Evolutionary conservation across 2,888 invertebrate genomes (phyloP).

Genomic region (Epinotia ramella): DNA sequence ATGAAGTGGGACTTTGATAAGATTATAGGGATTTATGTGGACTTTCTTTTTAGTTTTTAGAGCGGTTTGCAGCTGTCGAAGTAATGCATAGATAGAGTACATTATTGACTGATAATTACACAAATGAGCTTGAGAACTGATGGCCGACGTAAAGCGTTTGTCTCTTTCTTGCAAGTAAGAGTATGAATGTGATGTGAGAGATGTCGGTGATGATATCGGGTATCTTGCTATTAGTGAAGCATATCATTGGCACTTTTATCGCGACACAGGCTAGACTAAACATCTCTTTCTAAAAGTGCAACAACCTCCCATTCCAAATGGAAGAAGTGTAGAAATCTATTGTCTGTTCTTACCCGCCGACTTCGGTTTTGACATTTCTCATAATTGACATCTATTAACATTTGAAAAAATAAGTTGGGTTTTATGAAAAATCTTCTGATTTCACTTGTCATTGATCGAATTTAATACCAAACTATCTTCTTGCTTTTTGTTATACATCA

Average conservation of each 20-base stretch:
- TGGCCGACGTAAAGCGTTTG: neutral
- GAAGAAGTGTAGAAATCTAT: neutral
- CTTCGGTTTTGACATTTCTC: no score
- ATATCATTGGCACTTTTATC: neutral
- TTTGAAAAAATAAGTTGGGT: no score
- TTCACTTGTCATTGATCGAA: no score
- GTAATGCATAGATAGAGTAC: neutral
- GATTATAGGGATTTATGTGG: neutral
- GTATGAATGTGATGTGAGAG: neutral
- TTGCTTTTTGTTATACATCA: no score
- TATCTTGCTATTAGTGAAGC: neutral
- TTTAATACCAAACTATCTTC: no score
- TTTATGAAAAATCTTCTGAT: no score
- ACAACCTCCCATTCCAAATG: neutral
- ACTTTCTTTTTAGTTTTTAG: constrained; percentile 2
- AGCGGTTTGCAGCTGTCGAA: neutral
- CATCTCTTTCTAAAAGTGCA: neutral
- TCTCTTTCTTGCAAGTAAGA: neutral
- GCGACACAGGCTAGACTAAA: neutral
- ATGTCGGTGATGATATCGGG: neutral
- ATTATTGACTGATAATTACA: neutral
- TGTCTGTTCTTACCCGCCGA: neutral
- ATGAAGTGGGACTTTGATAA: constrained; percentile 7
- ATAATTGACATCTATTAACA: no score
- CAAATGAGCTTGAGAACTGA: neutral